These are phyloP conservation scores for Camptogramma bilineatum DNA, from an alignment of 2,888 invertebrate genomes.

Conservation along the genomic window DNA sequence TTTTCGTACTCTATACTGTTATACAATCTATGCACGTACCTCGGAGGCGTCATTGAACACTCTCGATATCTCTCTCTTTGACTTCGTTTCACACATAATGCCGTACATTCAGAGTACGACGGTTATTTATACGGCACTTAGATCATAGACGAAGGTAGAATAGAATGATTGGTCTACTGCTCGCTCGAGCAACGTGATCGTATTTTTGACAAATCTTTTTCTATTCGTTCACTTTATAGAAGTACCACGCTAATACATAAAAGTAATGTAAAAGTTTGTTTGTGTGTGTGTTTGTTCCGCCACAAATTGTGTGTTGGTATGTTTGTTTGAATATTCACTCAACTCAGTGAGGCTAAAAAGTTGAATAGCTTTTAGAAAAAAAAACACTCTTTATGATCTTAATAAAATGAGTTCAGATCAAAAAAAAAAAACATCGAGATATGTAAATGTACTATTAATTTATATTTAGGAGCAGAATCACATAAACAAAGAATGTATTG, in stretches of 20 bases:
- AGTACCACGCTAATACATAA: background rate
- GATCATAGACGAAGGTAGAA: slow-evolving; percentile 33
- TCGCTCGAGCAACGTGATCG: slow-evolving; percentile 8
- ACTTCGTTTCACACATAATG: slow-evolving; percentile 72
- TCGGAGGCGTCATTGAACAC: slow-evolving; percentile 61
- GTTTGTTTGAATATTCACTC: no score
- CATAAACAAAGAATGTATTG: no score
- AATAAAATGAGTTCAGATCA: no score
- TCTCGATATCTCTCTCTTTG: slow-evolving; percentile 74
- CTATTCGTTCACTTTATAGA: background rate
- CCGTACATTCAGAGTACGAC: slow-evolving; percentile 62
- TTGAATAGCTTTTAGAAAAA: no score
- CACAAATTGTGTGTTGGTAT: no score
- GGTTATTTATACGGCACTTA: slow-evolving; percentile 47
- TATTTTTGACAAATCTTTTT: slow-evolving; percentile 7
- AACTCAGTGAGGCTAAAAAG: no score
- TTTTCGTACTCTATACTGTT: background rate
- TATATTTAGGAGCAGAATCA: no score
- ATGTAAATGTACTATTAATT: no score
- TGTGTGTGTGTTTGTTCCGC: no score
- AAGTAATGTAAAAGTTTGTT: background rate
- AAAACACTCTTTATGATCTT: no score
- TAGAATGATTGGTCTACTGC: slow-evolving; percentile 15
- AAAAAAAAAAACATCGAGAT: no score
- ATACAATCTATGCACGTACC: slow-evolving; percentile 14